Percentiles rank a stretch among this genome's conserved stretches.
These are phyloP conservation scores for Drosophila nigromelanica DNA, from an alignment of 1,140 invertebrate species.

Conservation along the genomic window DNA sequence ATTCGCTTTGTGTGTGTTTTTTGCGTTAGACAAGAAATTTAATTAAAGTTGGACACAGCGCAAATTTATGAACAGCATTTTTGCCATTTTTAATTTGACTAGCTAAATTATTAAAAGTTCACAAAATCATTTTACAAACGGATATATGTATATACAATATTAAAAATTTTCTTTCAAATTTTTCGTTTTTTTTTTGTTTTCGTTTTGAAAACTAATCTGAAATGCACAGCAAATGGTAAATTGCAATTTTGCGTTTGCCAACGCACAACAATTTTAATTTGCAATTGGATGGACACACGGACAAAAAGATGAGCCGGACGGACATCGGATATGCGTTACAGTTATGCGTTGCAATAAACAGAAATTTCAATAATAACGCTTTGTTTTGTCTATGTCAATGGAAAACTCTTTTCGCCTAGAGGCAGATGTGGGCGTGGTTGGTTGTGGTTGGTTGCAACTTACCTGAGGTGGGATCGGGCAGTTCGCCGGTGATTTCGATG, in stretches of 20 bases:
- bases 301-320: neutral
- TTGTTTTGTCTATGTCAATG: slow-evolving; percentile 29
- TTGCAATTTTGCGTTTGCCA: slow-evolving; percentile 34
- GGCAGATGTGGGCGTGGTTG: neutral
- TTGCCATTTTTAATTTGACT: slow-evolving; percentile 12
- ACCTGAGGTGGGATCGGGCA: slow-evolving; percentile 93
- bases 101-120: neutral
- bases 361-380: slow-evolving; percentile 30
- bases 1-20: slow-evolving; percentile 22
- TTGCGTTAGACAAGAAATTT: slow-evolving; percentile 61
- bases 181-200: neutral
- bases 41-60: slow-evolving; percentile 67
- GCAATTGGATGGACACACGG: slow-evolving; percentile 5
- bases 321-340: slow-evolving; percentile 23
- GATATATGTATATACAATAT: too few species aligned
- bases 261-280: slow-evolving; percentile 17
- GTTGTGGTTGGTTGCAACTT: neutral
- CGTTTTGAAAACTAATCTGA: slow-evolving; percentile 15
- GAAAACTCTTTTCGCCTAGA: neutral
- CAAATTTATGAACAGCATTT: slow-evolving; percentile 58
- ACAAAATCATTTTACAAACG: slow-evolving; percentile 4
- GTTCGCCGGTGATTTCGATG: slow-evolving; percentile 95
- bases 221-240: slow-evolving; percentile 33
- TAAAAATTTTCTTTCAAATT: slow-evolving; percentile 12
- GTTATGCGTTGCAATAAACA: slow-evolving; percentile 8